These are phyloP conservation scores for Drosophila aff. DNA, from an alignment of 1,140 invertebrate genomes.

Conservation along the genomic window DNA sequence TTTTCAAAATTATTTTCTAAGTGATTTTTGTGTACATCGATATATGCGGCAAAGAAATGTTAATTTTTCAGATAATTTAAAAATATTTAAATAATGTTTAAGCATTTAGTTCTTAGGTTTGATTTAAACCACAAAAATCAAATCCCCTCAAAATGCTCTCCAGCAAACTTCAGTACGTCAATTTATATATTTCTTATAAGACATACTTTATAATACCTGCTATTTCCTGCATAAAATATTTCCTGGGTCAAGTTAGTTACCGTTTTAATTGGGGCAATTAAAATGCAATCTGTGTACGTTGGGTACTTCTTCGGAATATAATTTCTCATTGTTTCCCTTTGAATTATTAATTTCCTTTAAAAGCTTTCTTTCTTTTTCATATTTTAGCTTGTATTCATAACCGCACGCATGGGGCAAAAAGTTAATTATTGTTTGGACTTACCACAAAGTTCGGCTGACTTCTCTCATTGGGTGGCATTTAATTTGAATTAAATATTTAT, in stretches of 20 bases:
- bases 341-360: constrained; percentile 4
- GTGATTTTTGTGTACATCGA: background rate
- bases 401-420: constrained; percentile 4
- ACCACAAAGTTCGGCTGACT: background rate
- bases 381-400: background rate
- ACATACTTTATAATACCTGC: background rate
- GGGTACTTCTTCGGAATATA: background rate
- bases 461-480: constrained; percentile 6
- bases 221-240: background rate
- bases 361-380: background rate
- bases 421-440: constrained; percentile 8
- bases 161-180: background rate
- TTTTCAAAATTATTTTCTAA: background rate
- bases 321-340: background rate
- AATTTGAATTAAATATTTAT: constrained; percentile 34
- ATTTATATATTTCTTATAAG: background rate
- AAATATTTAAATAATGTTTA: background rate
- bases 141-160: no score
- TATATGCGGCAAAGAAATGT: background rate
- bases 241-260: background rate
- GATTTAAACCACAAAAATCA: no score
- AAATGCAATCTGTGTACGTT: background rate
- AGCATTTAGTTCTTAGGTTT: no score
- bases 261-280: background rate
- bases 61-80: background rate